These are phyloP conservation scores for Caenorhabditis uteleia DNA, from an alignment of 2,888 invertebrate species.

Conservation along the genomic window DNA sequence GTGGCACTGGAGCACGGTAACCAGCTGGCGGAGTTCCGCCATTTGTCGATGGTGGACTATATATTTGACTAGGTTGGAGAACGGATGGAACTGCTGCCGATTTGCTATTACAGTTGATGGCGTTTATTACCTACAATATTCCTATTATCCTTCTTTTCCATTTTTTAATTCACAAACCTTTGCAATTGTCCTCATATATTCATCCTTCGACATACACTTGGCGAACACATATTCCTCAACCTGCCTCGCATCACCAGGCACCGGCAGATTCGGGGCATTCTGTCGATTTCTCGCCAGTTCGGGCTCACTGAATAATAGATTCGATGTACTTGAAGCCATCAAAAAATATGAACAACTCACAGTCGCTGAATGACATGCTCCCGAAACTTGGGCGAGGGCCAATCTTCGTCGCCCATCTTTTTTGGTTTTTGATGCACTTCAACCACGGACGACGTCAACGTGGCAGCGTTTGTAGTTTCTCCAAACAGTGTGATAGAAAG, in stretches of 20 bases:
- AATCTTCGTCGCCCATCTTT: constrained; percentile 65
- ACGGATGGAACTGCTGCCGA: constrained; percentile 65
- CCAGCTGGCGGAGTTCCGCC: constrained; percentile 6
- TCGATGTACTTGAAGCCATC: not conserved
- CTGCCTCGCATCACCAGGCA: constrained; percentile 67
- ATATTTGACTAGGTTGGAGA: constrained; percentile 55
- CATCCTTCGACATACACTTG: constrained; percentile 68
- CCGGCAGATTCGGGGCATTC: constrained; percentile 68
- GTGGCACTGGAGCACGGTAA: constrained; percentile 50
- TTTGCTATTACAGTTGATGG: constrained; percentile 69
- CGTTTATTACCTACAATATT: constrained; percentile 59
- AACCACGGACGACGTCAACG: constrained; percentile 34
- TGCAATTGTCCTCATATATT: constrained; percentile 69
- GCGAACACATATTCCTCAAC: constrained; percentile 69
- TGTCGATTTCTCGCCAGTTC: constrained; percentile 68
- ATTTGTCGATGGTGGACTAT: constrained; percentile 25
- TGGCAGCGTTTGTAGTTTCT: constrained; percentile 17
- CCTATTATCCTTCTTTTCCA: not conserved
- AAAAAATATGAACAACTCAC: constrained; percentile 51
- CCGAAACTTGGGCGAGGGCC: constrained; percentile 68
- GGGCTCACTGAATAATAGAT: constrained; percentile 60
- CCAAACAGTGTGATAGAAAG: not conserved
- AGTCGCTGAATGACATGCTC: constrained; percentile 68
- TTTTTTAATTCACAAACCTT: constrained; percentile 44
- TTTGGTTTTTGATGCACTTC: constrained; percentile 3